These are phyloP conservation scores for Drosophila sulfurigaster DNA, from an alignment of 1,140 invertebrate species.

Conservation along the genomic window DNA sequence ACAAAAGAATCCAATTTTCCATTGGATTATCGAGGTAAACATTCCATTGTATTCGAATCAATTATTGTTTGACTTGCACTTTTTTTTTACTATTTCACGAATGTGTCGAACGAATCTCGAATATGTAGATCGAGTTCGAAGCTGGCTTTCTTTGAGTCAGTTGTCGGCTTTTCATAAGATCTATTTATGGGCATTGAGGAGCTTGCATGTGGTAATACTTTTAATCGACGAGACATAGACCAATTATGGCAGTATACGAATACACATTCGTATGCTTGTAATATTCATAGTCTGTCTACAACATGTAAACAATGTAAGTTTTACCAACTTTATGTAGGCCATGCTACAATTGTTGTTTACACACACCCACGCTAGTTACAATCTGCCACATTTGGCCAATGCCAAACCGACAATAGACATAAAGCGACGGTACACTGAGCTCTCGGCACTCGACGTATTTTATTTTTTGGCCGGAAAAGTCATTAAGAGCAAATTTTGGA, in stretches of 20 bases:
- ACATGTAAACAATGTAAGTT: slow-evolving; percentile 21
- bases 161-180: background rate
- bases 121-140: background rate
- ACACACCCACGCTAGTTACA: slow-evolving; percentile 36
- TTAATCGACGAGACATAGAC: background rate
- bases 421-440: slow-evolving; percentile 25
- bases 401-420: slow-evolving; percentile 19
- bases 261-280: background rate
- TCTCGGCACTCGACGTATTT: slow-evolving; percentile 9
- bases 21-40: slow-evolving; percentile 17
- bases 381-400: slow-evolving; percentile 49
- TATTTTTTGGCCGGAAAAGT: slow-evolving; percentile 34
- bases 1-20: slow-evolving; percentile 31
- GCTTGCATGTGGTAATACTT: background rate
- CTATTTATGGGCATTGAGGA: background rate
- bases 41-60: slow-evolving; percentile 19
- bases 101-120: background rate
- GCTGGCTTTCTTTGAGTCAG: slow-evolving; percentile 15
- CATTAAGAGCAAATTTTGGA: slow-evolving; percentile 40
- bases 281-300: background rate
- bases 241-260: slow-evolving; percentile 4
- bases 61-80: slow-evolving; percentile 20
- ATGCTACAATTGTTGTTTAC: slow-evolving; percentile 34
- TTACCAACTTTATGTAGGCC: slow-evolving; percentile 24
- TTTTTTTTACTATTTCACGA: slow-evolving; percentile 4